Conservation (phyloP, 2,888 invertebrate genomes). For the Cataglyphis albicans region DNA sequence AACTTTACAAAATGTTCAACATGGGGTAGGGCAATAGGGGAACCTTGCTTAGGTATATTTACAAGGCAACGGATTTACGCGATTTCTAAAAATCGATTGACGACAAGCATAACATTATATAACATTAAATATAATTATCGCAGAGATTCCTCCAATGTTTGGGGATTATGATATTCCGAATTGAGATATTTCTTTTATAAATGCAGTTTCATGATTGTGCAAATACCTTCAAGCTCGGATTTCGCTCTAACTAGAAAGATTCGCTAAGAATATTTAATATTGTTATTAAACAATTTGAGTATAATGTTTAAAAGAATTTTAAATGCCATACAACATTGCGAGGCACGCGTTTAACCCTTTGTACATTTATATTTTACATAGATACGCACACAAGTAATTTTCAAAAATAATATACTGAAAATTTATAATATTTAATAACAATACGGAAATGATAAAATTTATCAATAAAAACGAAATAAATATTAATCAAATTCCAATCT, state of each 20-base stretch:
- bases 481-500: neutral
- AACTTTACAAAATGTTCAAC: slow-evolving; percentile 77
- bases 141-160: slow-evolving; percentile 56
- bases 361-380: slow-evolving; percentile 5
- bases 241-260: slow-evolving; percentile 28
- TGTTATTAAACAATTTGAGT: slow-evolving; percentile 29
- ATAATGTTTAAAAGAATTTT: slow-evolving; percentile 32
- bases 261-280: slow-evolving; percentile 8
- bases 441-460: neutral
- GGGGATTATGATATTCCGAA: slow-evolving; percentile 31
- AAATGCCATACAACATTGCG: slow-evolving; percentile 29
- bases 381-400: neutral
- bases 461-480: neutral
- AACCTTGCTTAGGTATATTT: slow-evolving; percentile 64
- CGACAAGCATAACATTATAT: slow-evolving; percentile 61
- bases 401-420: neutral
- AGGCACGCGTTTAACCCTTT: slow-evolving; percentile 33
- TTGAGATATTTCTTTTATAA: slow-evolving; percentile 17
- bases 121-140: slow-evolving; percentile 38
- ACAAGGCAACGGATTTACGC: slow-evolving; percentile 67
- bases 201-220: slow-evolving; percentile 61
- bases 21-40: slow-evolving; percentile 63
- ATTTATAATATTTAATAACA: slow-evolving; percentile 16
- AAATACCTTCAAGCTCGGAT: slow-evolving; percentile 54
- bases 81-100: slow-evolving; percentile 61